phyloP scores from a whole-genome alignment of 2,797 vertebrate species.

The Cheirogaleus major region DNA sequence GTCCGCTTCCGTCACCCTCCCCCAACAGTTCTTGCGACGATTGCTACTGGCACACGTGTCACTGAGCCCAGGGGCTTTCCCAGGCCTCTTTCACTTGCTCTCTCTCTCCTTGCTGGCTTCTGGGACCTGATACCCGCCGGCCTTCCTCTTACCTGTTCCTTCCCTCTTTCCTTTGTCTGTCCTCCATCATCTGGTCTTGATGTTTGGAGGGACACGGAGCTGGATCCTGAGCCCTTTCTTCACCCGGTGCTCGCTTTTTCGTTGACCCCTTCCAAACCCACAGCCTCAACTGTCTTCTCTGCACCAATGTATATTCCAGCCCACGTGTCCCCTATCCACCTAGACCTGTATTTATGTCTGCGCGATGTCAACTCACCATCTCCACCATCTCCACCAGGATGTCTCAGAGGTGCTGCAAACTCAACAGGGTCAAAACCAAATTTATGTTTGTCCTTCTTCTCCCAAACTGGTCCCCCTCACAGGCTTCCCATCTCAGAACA shows the following conservation, averaged over 20 bases:
- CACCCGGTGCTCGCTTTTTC: neutral
- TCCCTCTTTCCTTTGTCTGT: neutral
- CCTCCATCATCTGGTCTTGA: neutral
- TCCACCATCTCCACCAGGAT: neutral
- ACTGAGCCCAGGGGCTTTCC: neutral
- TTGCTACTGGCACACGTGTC: accelerated
- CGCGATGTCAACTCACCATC: too few species aligned
- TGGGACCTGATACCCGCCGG: neutral
- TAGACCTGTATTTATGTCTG: neutral
- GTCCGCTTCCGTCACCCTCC: neutral
- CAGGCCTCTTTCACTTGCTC: neutral
- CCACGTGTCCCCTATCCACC: accelerated
- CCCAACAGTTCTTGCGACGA: neutral
- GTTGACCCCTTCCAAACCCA: neutral
- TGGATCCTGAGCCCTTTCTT: neutral
- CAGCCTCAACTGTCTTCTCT: neutral
- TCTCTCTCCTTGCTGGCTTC: neutral
- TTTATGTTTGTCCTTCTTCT: neutral
- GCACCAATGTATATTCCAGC: too few species aligned
- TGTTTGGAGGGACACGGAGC: neutral
- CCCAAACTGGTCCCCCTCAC: neutral
- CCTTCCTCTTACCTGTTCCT: neutral
- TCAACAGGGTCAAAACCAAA: neutral
- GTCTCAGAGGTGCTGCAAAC: neutral
- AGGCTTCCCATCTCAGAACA: neutral